Evolutionary conservation across 2,888 invertebrate genomes (phyloP).

Genomic region (Hermaeophaga mercurialis): DNA sequence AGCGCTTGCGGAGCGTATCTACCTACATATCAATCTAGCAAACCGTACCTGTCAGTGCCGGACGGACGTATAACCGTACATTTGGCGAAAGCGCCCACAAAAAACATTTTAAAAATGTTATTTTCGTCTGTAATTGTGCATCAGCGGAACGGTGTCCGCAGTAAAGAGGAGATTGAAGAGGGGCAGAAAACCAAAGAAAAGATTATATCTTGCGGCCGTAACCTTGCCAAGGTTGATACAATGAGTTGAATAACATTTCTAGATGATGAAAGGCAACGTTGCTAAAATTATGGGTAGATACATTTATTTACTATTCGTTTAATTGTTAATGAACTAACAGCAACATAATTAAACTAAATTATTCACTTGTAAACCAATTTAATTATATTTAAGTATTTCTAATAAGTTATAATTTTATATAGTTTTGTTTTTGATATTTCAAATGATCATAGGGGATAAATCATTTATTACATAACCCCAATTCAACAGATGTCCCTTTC

Average conservation of each 20-base stretch:
- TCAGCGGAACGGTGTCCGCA: conserved; percentile 26
- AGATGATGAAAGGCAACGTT: conserved; percentile 28
- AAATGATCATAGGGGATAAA: no score
- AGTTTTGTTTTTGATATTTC: no score
- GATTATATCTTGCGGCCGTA: conserved; percentile 39
- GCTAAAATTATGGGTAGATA: conserved; percentile 26
- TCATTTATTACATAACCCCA: no score
- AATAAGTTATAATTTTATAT: no score
- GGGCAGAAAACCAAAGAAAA: conserved; percentile 20
- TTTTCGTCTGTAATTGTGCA: conserved; percentile 38
- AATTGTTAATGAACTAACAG: no score
- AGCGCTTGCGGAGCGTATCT: no score
- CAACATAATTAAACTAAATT: no score
- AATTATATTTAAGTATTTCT: no score
- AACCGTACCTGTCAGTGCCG: conserved; percentile 5
- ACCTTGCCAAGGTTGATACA: conserved; percentile 56
- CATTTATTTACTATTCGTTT: no score
- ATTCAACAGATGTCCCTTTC: no score
- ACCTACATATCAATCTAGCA: conserved; percentile 1
- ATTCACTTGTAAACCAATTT: no score
- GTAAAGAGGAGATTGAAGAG: conserved; percentile 9
- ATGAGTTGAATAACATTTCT: conserved; percentile 51
- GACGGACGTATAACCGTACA: conserved; percentile 39
- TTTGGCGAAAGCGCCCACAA: conserved; percentile 42
- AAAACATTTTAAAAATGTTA: conserved; percentile 36